Base-by-base conservation (phyloP, 2,113 vertebrate genomes). In the Charadrius vociferus region DNA sequence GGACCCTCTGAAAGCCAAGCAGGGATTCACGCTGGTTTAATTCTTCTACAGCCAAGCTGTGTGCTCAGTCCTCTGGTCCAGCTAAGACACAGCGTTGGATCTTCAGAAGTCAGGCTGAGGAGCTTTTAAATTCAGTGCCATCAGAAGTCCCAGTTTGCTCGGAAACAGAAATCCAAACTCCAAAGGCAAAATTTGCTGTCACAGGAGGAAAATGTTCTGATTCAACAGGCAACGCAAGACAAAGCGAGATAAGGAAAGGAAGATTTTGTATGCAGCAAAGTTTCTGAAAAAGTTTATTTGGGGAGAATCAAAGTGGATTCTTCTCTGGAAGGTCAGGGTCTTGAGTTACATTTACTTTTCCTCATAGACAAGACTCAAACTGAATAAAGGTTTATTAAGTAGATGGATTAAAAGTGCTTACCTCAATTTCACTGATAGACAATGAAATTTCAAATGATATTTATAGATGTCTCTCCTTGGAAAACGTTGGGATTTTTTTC, bases 401-500 rank as follows among this genome's bases (percentile, higher is more conserved):
- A 59, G 5, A 6, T 50, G 6, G 5, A 53, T 71, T 53, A 62
- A 56, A 74, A 75, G 6, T 41, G 3, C 2, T 93, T 78, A 21
- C 18, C 12, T 81, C 17, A 63, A 20, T 87, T 81, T 89, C 37
- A 74, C 23, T 75, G 37, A 39, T 1, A 1, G 68, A 52, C 30
- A 79, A 15, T 10, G 10, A 29, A 68, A 77, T 50, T 81, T 82
- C 21, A 39, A 79, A 52, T 34, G 4, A 4, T 56, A 61, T 68
- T 89, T 79, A 43, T 37, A 58, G 16, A 59, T 32, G 5, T 26
- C 12, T 85, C 14, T 86, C 21, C 21, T 39, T 61, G 2, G 3
- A 78, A 81, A 89, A 55, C 20, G 5, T 5, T 45, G 26, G 1
- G 2, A 0, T 0, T 27, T 65, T 75, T 70, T 88, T 17, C n/a